Evolutionary conservation across 2,888 invertebrate genomes (phyloP), one percentile per base, ranked within the genome.

Genomic region (Cyclophora albipunctata): DNA sequence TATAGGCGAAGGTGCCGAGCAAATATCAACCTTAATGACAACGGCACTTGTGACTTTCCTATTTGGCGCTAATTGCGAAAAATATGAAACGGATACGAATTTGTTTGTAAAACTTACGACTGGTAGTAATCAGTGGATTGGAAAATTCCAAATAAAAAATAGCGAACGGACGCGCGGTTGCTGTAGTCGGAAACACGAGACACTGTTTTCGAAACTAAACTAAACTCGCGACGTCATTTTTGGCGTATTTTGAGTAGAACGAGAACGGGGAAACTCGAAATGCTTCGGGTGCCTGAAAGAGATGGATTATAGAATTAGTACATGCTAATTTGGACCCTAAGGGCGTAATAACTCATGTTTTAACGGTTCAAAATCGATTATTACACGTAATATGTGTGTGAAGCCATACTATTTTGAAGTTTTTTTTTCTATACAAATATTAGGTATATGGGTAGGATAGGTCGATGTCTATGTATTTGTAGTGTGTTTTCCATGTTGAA

Each of bases 71-170:
- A 80, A 73, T 81, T 75, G 83, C 79, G 83, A 86, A 86, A 84
- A 84, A 85, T 80, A 81, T 75, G 78, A 84, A 82, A 80, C 81
- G 76, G 77, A 81, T 75, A 78, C 73, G 73, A 81, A 80, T 83
- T 84, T 82, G 82, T 84, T 85, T 84, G 82, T 81, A 82, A 82
- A 86, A 85, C 84, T 85, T 80, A 84, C 81, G 74, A 76, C 75
- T 66, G 69, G 68, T 73, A 74, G 67, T 77, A 75, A 76, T 88
- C 90, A 87, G 89, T 90, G 88, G 85, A 89, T 91, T 90, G 91
- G 91, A 91, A 91, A 91, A 91, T 91, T 91, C 90, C 90, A 82
- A 90, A 83, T 80, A 80, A 75, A 75, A 73, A 75, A 73, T 74
- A 69, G 75, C 72, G 75, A 75, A 73, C 76, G 77, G 66, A 77